These are phyloP conservation scores for Muscidifurax raptorellus DNA, from an alignment of 1,140 invertebrate species.

Conservation along the genomic window DNA sequence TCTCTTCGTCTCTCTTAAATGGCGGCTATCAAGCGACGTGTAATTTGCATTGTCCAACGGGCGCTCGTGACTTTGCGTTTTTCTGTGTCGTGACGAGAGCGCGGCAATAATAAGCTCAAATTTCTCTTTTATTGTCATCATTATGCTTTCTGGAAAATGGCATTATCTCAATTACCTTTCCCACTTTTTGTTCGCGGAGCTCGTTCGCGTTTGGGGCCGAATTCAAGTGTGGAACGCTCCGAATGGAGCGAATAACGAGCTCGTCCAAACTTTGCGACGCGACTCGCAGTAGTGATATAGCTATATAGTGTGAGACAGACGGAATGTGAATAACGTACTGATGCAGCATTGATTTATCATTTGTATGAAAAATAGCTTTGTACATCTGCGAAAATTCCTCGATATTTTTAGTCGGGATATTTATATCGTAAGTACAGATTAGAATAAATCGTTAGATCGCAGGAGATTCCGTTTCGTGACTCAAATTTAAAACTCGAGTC, in stretches of 20 bases:
- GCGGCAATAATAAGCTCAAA: slow-evolving; percentile 42
- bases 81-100: slow-evolving; percentile 41
- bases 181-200: slow-evolving; percentile 20
- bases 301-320: no score
- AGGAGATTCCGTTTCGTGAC: slow-evolving; percentile 27
- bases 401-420: no score
- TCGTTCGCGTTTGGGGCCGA: not conserved
- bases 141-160: slow-evolving; percentile 41
- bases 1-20: slow-evolving; percentile 1
- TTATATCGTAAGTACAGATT: not conserved
- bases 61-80: slow-evolving; percentile 38
- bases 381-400: not conserved
- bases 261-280: no score
- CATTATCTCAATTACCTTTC: slow-evolving; percentile 46
- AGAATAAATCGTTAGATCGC: not conserved
- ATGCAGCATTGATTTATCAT: no score
- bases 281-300: no score
- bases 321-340: no score
- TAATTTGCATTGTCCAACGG: slow-evolving; percentile 49
- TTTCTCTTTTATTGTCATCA: slow-evolving; percentile 44
- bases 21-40: slow-evolving; percentile 25
- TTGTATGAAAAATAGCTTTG: no score
- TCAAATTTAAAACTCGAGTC: slow-evolving; percentile 42
- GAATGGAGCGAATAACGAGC: not conserved
- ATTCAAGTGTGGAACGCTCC: not conserved